Base-by-base conservation (phyloP, 2,113 vertebrate genomes). In the Smithornis capensis region DNA sequence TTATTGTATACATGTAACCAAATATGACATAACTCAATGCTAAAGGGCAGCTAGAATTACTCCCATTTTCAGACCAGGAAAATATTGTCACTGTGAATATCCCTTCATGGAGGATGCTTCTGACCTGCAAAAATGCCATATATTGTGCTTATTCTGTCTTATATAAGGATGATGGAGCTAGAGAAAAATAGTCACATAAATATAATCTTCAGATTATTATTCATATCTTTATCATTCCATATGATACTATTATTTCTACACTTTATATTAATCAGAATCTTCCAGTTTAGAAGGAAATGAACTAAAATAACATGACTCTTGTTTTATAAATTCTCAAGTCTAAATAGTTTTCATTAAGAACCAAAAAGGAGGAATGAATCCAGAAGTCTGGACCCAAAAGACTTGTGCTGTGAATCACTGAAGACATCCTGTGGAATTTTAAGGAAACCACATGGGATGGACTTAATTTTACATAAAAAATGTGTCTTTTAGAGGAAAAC, bases 71-170 rank as follows among this genome's bases (percentile, higher is more conserved):
- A 94, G 44, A 93, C 53, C 73, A 94, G 91, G 90, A 95, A 95
- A 90, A 74, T 42, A 19, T 90, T 97, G 92, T 96, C 94, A 92
- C 25, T 89, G 50, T 53, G 67, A 89, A 94, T 89, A 90, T 68
- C 15, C 17, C 57, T 87, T 95, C 65, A 52, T 38, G 55, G 18
- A 62, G 38, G 19, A 80, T 25, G 22, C 17, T 78, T 74, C 55
- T 94, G 85, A 85, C 47, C 45, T 62, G 55, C 52, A 90, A 76
- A 91, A 91, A 74, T 83, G 25, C 12, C 45, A 35, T 35, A 12
- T 85, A 13, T 69, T 1, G 0, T 38, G 29, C 89, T 82, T 90
- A 71, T 59, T 73, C 44, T 78, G 28, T 47, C 11, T 82, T 83
- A 55, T 13, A 22, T 27, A 52, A 76, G 18, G 15, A 50, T 56